Base-by-base conservation (phyloP, 1,140 invertebrate species). In the Tachypleus tridentatus region DNA sequence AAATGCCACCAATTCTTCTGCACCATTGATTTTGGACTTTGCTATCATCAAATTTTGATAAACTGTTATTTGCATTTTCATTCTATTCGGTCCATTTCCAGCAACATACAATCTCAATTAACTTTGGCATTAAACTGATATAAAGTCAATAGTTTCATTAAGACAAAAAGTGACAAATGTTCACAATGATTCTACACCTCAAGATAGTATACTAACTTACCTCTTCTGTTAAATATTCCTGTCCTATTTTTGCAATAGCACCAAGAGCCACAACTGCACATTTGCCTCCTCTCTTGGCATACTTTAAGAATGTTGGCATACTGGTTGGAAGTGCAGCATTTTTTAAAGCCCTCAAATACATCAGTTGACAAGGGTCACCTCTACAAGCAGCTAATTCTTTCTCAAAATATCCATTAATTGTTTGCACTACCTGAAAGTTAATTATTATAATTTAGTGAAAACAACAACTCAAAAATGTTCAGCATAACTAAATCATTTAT, bases 161-260 rank as follows among this genome's bases (percentile, higher is more conserved):
- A 29, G 29, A 29, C 29, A 29, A 29, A 59, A 59, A 59, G 29
- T 11, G 2, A 29, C 7, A 59, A 7, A 48, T n/a, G 7, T 10
- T 7, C 29, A 9, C 8, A 9, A 59, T 59, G 7, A 59, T 59
- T 8, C 29, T 7, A 9, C 8, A 61, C 8, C 2, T 2, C 8
- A 61, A 49, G 49, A 10, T 49, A 51, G 5, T 10, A 60, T 60
- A 64, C 53, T 7, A 60, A 58, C 54, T 57, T 58, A 68, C 69
- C 54, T 68, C 64, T 51, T 60, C 48, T 29, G 49, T 61, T 29
- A 64, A 64, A 61, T 67, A 60, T 60, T 67, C 29, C n/a, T 53
- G 54, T 9, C 61, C 66, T 57, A 67, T 67, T 29, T 64, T 62
- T 64, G 61, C 60, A 49, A 67, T 62, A 60, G 66, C 66, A 59